Conservation (phyloP, 2,797 vertebrate species). For the Lutjanus argentimaculatus region DNA sequence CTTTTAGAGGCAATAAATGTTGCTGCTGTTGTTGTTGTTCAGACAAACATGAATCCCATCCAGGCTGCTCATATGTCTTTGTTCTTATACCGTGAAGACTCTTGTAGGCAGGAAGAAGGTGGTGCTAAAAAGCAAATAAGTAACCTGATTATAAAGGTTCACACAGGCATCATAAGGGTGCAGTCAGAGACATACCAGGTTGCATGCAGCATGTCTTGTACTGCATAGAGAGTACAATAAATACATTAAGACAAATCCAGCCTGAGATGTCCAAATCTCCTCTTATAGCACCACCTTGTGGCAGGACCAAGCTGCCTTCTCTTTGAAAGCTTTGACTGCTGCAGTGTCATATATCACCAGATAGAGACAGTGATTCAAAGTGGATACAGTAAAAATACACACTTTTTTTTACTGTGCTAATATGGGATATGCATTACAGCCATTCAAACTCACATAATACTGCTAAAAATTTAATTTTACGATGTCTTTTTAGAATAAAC, state of each 20-base stretch:
- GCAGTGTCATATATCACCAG: constrained; percentile 29
- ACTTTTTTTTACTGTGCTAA: not conserved
- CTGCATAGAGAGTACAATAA: constrained; percentile 52
- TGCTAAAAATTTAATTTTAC: not conserved
- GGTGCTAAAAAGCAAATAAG: constrained; percentile 54
- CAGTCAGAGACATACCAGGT: constrained; percentile 50
- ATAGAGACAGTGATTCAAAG: constrained; percentile 25
- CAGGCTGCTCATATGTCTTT: constrained; percentile 70
- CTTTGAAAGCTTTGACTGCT: constrained; percentile 23
- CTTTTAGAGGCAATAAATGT: constrained; percentile 81
- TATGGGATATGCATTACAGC: not conserved
- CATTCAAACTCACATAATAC: not conserved
- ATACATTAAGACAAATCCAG: constrained; percentile 46
- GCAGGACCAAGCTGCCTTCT: constrained; percentile 53
- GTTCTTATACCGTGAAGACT: constrained; percentile 58
- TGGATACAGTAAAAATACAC: not conserved
- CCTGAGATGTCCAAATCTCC: constrained; percentile 74
- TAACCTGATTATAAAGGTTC: constrained; percentile 47
- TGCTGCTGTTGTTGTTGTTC: constrained; percentile 76
- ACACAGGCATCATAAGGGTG: constrained; percentile 45
- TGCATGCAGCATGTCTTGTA: constrained; percentile 48
- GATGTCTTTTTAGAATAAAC: not conserved
- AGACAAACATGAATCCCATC: constrained; percentile 72
- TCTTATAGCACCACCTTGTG: constrained; percentile 89
- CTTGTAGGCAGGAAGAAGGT: constrained; percentile 57